phyloP scores from a whole-genome alignment of 1,140 invertebrate species.

The Drosophila arawakana region DNA sequence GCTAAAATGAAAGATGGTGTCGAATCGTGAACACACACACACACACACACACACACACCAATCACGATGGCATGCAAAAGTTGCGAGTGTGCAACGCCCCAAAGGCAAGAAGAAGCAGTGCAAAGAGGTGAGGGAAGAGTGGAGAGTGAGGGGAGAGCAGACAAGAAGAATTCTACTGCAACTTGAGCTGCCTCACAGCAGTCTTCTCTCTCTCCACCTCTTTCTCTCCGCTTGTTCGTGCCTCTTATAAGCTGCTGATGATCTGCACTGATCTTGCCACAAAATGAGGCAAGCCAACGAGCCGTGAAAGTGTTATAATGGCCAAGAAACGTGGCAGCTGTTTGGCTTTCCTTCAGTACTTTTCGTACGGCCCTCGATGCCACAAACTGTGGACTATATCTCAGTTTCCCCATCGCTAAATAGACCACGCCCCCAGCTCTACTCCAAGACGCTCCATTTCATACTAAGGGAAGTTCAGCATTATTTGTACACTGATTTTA shows the following conservation, averaged over 20 bases:
- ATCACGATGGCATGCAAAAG: conserved; percentile 80
- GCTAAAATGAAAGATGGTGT: conserved; percentile 79
- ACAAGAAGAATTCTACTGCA: conserved; percentile 28
- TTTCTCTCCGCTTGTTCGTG: conserved; percentile 25
- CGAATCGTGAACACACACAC: conserved; percentile 65
- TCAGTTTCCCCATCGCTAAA: conserved; percentile 80
- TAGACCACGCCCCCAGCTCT: conserved; percentile 61
- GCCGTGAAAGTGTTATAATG: conserved; percentile 83
- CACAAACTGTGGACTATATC: conserved; percentile 29
- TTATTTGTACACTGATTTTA: conserved; percentile 18
- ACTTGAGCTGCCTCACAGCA: conserved; percentile 50
- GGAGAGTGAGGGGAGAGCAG: not conserved
- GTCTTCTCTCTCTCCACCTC: too few relatives aligned
- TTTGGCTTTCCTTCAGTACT: conserved; percentile 50
- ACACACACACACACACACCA: conserved; percentile 32
- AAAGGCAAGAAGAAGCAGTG: conserved; percentile 6
- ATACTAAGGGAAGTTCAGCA: conserved; percentile 5
- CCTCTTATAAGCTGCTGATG: conserved; percentile 46
- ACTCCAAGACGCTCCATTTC: too few relatives aligned
- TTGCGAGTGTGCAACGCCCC: conserved; percentile 62
- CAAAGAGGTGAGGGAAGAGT: too few relatives aligned
- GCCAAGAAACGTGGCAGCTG: conserved; percentile 46
- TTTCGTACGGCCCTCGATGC: conserved; percentile 25
- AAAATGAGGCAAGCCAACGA: conserved; percentile 67
- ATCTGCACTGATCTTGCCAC: conserved; percentile 48